A percentile compares a stretch with the other conserved stretches of the same genome.
Evolutionary conservation across 2,797 vertebrate genomes (phyloP).

Genomic region (Chrysocyon brachyurus): DNA sequence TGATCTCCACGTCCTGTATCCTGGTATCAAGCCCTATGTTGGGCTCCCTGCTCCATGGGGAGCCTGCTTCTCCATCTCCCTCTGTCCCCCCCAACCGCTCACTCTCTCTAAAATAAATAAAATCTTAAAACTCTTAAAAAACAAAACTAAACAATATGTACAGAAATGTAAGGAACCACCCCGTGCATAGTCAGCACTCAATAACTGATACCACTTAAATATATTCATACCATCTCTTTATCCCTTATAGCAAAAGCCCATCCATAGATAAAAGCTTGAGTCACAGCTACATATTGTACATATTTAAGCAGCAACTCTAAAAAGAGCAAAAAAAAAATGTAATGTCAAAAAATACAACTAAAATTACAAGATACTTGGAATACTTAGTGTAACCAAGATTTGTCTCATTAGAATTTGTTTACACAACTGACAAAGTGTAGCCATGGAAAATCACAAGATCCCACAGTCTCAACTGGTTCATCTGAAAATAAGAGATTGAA

Average conservation of each 20-base stretch:
- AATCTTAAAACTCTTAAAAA: too few species aligned
- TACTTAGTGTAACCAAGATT: background rate
- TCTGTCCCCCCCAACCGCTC: too few species aligned
- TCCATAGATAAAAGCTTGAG: background rate
- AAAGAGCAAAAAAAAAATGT: background rate
- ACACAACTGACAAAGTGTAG: background rate
- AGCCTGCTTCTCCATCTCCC: too few species aligned
- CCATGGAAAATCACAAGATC: background rate
- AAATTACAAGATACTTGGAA: slow-evolving; percentile 20
- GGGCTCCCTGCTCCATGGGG: too few species aligned
- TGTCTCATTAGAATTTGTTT: slow-evolving; percentile 15
- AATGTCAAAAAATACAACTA: background rate
- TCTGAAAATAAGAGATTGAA: background rate
- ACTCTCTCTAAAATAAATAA: too few species aligned
- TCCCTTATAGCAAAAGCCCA: background rate
- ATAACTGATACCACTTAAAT: background rate
- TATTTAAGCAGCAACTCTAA: background rate
- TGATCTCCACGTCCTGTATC: too few species aligned
- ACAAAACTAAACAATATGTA: background rate
- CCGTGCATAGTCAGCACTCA: background rate
- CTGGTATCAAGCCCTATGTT: too few species aligned
- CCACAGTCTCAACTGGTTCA: background rate
- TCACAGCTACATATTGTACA: background rate
- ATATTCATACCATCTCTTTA: background rate
- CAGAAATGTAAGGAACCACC: background rate